Base-by-base conservation (phyloP, 2,888 invertebrate genomes). In the Melanophora roralis region DNA sequence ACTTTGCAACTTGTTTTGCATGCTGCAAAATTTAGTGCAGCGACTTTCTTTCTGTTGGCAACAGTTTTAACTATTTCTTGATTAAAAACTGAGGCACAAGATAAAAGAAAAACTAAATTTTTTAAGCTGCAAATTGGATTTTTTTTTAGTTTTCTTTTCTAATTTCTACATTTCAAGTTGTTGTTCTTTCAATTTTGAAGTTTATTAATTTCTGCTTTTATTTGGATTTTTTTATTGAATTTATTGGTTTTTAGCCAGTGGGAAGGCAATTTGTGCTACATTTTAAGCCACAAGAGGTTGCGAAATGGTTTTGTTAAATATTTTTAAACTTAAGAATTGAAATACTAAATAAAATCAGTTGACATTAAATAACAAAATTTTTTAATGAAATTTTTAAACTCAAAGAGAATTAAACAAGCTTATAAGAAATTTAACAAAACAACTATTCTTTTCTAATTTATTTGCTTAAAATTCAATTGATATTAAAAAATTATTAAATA, bases 11-110 rank as follows among this genome's bases (percentile, higher is more conserved):
- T 43, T 23, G 59, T 59, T 59, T 74, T 59, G 51, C 40, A 27
- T 64, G 32, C 59, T 43, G 59, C 49, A 51, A 38, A 38, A 38
- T 47, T 45, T 32, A 55, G 38, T 27, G 43, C 32, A 40, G 38
- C 21, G 45, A 43, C 27, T 49, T 34, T 21, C 19, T 49, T 59
- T 49, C 4, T 23, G 59, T 57, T 67, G 57, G 49, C 57, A 65
- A 65, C 59, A 51, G 59, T 51, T 74, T 60, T 40, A 19, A 34
- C 43, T 43, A 47, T 34, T 38, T 49, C 8, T 59, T 67, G 59
- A 49, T 53, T 60, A 60, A 75, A 75, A 75, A 67, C 43, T 51
- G 60, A 27, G 19, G 19, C 59, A 32, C 47, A 36, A 23, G 11
- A n/a, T n/a, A 57, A 38, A 23, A 16, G 43, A 51, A 49, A 14